Evolutionary conservation across 2,888 invertebrate species (phyloP), one percentile per base, ranked within the genome.

Genomic region (Spodoptera littoralis): DNA sequence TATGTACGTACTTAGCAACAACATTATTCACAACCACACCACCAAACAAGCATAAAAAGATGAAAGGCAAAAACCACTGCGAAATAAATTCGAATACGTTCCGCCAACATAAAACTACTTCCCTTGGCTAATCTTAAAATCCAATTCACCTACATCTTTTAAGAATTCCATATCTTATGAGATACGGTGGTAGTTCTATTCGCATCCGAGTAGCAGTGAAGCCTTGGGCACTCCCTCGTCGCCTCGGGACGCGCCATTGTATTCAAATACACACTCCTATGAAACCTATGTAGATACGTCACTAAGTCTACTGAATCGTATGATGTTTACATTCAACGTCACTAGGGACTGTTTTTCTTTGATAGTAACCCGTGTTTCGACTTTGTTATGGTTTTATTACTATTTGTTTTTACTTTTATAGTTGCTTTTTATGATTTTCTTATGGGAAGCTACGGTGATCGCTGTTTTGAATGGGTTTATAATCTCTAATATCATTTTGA

Each of bases 221-320:
- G 79, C 76, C 63, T 61, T 64, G 76, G 77, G 81, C 77, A 73
- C 79, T 81, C 84, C 74, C 76, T 42, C 67, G 69, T 70, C 68
- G 83, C 83, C 83, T 75, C 65, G 83, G 80, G 79, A 73, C 74
- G 54, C 59, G 66, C 71, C 75, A 86, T 85, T 85, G 85, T 85
- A 68, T 82, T 82, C 82, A 79, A 83, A 81, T 76, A 80, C 76
- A 73, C 83, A 70, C 76, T 67, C 67, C 61, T 73, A 64, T 58
- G 71, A 71, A 80, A 78, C 79, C 58, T 54, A 70, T 24, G 46
- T 63, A 70, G 60, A 70, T 75, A 69, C 70, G 48, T 77, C 57
- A 27, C 71, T 27, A 27, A 27, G 27, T 27, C 27, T 62, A 60
- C 73, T 65, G 70, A 74, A 79, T 80, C 72, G 76, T 73, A 77